Evolutionary conservation across 2,113 vertebrate species (phyloP), one percentile per base, ranked within the genome.

Genomic region (Sminthopsis crassicaudata): DNA sequence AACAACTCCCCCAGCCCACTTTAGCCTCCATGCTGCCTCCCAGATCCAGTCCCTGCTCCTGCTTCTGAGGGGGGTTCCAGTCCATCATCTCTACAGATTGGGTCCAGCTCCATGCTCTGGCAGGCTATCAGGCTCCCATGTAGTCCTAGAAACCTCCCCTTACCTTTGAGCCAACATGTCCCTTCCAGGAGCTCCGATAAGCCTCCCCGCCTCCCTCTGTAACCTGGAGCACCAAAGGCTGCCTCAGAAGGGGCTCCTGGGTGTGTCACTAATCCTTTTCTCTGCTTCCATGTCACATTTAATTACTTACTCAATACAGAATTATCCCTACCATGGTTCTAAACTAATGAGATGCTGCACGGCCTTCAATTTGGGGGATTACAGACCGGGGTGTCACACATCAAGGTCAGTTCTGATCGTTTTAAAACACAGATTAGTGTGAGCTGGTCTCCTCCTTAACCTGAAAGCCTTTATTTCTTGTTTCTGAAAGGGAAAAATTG

Each of bases 231-330:
- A 97, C 94, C 95, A 97, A 95, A 91, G 50, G 48, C 67, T 95
- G 94, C 96, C 96, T 93, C 95, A 84, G 94, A 96, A 93, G 97
- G 94, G 95, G 92, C 96, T 97, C 96, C 96, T 93, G 95, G 93
- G 94, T 96, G 92, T 94, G 97, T 95, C 0, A 42, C 96, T 98
- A 98, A 99, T 97, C 98, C 97, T 96, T 97, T 96, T 8, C 3
- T 96, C 97, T 97, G 97, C 97, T 97, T 98, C 98, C 91, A 48
- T 98, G 98, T 98, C 98, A 97, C 97, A 98, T 97, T 94, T 98
- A 98, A 98, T 99, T 98, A 98, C 98, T 98, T 2, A 3, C 97
- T 98, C 92, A 30, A 96, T 98, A 96, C 93, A 97, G 97, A 98
- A 97, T 97, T 97, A 97, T 93, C 97, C 96, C 94, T 93, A 94